Percentiles rank a stretch among this genome's conserved stretches.
These are phyloP conservation scores for Cataglyphis rosenhaueri DNA, from an alignment of 2,888 invertebrate species.

Conservation along the genomic window DNA sequence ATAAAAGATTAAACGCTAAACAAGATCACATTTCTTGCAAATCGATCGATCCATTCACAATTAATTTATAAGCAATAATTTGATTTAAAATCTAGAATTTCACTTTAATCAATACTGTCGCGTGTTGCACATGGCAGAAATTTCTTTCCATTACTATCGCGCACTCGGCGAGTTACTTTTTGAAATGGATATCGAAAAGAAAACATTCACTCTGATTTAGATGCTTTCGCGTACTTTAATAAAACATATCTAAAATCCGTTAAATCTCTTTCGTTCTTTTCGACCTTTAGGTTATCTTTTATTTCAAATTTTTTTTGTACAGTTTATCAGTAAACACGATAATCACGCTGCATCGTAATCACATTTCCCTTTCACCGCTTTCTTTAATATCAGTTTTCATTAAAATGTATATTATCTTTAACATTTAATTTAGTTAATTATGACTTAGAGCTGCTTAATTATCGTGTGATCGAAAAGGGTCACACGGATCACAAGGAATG, in stretches of 20 bases:
- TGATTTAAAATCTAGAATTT: slow-evolving; percentile 57
- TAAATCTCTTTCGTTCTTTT: slow-evolving; percentile 48
- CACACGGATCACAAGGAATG: background rate
- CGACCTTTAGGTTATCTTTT: slow-evolving; percentile 15
- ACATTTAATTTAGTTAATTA: background rate
- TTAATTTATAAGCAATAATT: slow-evolving; percentile 7
- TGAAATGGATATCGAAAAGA: slow-evolving; percentile 2
- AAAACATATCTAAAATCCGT: background rate
- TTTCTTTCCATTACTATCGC: slow-evolving; percentile 28
- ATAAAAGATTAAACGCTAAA: background rate
- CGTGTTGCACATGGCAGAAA: slow-evolving; percentile 62
- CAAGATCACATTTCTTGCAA: background rate
- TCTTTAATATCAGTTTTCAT: background rate
- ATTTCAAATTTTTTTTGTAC: background rate
- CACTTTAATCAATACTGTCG: slow-evolving; percentile 71
- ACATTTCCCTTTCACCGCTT: background rate
- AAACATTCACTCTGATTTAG: slow-evolving; percentile 55
- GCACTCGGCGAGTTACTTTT: background rate
- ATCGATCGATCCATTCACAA: slow-evolving; percentile 10
- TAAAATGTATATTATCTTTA: background rate
- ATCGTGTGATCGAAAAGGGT: background rate
- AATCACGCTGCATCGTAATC: background rate
- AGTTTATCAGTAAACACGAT: background rate
- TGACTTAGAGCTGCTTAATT: background rate
- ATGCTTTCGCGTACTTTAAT: background rate